Evolutionary conservation across 2,113 vertebrate genomes (phyloP), one percentile per base, ranked within the genome.

Genomic region (Haplochromis burtoni): DNA sequence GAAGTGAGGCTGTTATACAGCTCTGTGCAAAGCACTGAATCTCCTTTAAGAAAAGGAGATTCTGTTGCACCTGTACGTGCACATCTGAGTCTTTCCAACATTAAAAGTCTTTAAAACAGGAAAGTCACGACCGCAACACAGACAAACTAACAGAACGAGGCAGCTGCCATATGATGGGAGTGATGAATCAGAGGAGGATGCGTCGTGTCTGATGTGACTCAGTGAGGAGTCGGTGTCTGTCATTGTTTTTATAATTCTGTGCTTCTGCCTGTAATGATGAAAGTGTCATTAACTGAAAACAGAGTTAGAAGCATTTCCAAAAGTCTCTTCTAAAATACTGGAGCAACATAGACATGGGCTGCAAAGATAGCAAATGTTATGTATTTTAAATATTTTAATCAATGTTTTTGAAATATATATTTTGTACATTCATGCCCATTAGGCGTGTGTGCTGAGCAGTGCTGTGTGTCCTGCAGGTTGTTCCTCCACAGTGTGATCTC

Each of bases 401-500:
- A 0, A 49, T 76, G 0, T 19, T 76, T 49, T 11, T 29, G 9
- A 73, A 1, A 76, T 3, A 4, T 78, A 51, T 49, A 6, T 31
- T 78, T 49, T 31, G 24, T 31, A 19, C 10, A 31, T 76, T 17
- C 10, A 0, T 19, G 42, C 16, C 24, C 16, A 19, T 5, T 49
- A 31, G 80, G 2, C 13, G 8, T 24, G 42, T 71, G 38, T 38
- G 21, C 21, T 71, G 40, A 81, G 4, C 29, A 10, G 13, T 87
- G 38, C 3, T 49, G 16, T 21, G 29, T 81, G 40, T 55, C 19
- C 26, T 35, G n/a, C 90, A 95, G 95, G 90, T 68, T 94, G 85
- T 96, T 96, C 81, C 93, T 96, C 26, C 97, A 98, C 89, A 98
- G 98, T 4, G 98, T 99, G 61, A 94, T 97, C 17, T 98, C 98